Evolutionary conservation across 1,140 invertebrate genomes (phyloP), one percentile per base, ranked within the genome.

Genomic region (Harpegnathos saltator): DNA sequence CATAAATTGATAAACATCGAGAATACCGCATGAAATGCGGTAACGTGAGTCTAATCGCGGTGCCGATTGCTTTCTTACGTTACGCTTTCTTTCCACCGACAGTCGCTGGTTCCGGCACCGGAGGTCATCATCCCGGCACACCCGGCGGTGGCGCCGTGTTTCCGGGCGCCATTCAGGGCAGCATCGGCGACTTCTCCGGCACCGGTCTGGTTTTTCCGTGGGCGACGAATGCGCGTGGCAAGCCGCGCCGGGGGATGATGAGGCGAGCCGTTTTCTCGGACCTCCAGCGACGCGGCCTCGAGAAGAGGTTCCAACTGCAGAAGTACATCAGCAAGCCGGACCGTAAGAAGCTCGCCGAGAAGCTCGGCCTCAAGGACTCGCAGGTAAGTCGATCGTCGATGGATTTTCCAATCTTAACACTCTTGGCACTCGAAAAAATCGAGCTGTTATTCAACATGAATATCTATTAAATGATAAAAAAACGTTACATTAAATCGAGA

Each of bases 271-370:
- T 99, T 38, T 98, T 98, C 90, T 99, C 97, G 65, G 98, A 99
- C 91, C 96, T 98, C 0, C 99, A 99, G 91, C 94, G 98, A 68
- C 98, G 99, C 88, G 98, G 98, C 0, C 95, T 99, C 68, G 99
- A 99, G 94, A 97, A 98, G 87, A 94, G 98, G 89, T 99, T 99
- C 94, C 98, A 98, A 93, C 96, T 98, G n/a, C 98, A 99, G 94
- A 99, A 99, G 93, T 99, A 99, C 93, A 99, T 99, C 90, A 99
- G 98, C 80, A 99, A 99, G 93, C 98, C 98, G 0, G 98, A 99
- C 94, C 96, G 99, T 91, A 98, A 99, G 94, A 99, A 99, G 91
- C 94, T 99, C 38, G 99, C 99, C 0, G 98, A 99, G 92, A 98
- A 98, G 93, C 95, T 99, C 54, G 98, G 98, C 24, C 95, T 99